Evolutionary conservation across 2,113 vertebrate species (phyloP), one percentile per base, ranked within the genome.

Genomic region (Myxocyprinus asiaticus): DNA sequence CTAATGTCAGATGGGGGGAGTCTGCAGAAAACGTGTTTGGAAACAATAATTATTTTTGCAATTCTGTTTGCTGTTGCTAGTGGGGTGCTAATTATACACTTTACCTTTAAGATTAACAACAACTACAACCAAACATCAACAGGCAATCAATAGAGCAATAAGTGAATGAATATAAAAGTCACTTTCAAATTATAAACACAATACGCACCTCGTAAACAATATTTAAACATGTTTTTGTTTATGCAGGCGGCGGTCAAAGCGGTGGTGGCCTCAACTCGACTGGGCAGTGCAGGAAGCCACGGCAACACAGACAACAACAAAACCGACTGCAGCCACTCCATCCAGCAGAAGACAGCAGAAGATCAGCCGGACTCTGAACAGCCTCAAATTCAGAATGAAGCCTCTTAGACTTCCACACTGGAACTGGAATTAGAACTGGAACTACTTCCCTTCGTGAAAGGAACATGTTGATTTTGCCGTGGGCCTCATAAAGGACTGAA

Each of bases 191-290:
- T 70, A 4, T 56, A 44, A 70, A 7, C 6, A 6, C 67, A 51
- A 51, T 22, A 6, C 9, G 51, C 15, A 12, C 47, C 9, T 50
- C 47, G 22, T 33, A 33, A 33, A 33, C 22, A 33, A 33, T 33
- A 33, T 33, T 1, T 33, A 1, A 1, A 33, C 61, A 5, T 78
- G 67, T 83, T 55, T 83, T 65, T 85, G n/a, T 78, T 59, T 74
- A 42, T 44, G 10, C 86, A 95, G 95, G 95, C 94, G 12, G 94
- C 94, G 0, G 95, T 96, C 67, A 96, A 96, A 89, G 95, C 94
- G 0, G 95, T 95, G 71, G 95, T 96, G 84, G 95, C 95, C 11
- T 96, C 95, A 5, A 92, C 94, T 0, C 92, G 94, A 4, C 84
- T 96, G 0, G 95, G 95, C 67, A 95, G 94, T 0, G 92, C 94